Conservation (phyloP, 2,888 invertebrate species). For the Ichneumoninae sp. region DNA sequence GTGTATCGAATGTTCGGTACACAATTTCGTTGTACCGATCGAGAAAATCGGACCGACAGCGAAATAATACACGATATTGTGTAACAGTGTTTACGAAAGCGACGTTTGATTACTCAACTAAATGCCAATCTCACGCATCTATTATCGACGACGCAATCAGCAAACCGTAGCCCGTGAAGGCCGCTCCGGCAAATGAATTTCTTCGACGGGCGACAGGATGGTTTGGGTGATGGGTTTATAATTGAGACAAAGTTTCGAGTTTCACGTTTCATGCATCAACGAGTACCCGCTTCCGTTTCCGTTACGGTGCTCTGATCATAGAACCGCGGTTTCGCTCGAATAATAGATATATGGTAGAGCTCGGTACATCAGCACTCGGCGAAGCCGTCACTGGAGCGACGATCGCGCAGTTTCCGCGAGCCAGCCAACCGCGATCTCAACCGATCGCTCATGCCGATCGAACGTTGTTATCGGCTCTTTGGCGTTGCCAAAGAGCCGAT, state of each 20-base stretch:
- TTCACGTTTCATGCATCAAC: conserved; percentile 76
- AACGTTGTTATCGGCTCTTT: conserved; percentile 51
- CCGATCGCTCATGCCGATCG: conserved; percentile 63
- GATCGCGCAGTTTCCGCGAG: conserved; percentile 26
- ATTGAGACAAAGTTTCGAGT: conserved; percentile 78
- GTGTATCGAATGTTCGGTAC: neutral
- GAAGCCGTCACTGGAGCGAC: conserved; percentile 41
- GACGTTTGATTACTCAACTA: conserved; percentile 1
- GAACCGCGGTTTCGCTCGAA: conserved; percentile 67
- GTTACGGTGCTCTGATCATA: conserved; percentile 72
- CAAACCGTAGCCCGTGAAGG: conserved; percentile 33
- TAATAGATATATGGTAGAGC: conserved; percentile 65
- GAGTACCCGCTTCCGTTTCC: conserved; percentile 71
- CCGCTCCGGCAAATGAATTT: conserved; percentile 40
- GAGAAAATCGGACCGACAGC: neutral
- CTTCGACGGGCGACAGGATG: conserved; percentile 6
- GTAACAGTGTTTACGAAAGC: neutral
- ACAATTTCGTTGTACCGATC: neutral
- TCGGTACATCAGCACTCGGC: conserved; percentile 10
- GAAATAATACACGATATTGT: neutral
- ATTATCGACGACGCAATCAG: conserved; percentile 18
- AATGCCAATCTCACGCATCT: neutral
- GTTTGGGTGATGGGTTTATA: conserved; percentile 67
- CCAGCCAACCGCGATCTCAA: conserved; percentile 58
- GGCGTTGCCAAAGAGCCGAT: conserved; percentile 21